Percentiles rank a stretch among this genome's conserved stretches.
phyloP scores from a whole-genome alignment of 2,113 vertebrate genomes.

The Prolemur simus region DNA sequence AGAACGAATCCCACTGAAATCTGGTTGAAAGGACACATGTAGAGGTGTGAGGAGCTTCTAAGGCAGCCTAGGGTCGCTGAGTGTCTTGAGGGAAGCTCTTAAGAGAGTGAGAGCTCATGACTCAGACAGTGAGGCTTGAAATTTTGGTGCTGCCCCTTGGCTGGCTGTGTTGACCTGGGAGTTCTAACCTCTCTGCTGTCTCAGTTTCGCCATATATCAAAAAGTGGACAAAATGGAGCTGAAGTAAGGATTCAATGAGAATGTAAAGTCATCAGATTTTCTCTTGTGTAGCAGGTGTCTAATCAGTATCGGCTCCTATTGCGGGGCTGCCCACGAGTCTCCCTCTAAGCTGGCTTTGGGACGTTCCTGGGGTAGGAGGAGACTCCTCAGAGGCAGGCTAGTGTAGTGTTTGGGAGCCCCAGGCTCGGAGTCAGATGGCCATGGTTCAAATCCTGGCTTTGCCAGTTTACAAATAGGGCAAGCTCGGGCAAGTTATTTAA shows the following conservation, averaged over 20 bases:
- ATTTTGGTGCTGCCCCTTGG: background rate
- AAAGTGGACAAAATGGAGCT: background rate
- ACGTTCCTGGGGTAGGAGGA: background rate
- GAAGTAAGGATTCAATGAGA: background rate
- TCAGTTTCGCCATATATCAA: background rate
- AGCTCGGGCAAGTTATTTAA: background rate
- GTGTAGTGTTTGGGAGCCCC: background rate
- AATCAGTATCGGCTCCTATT: background rate
- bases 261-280: background rate
- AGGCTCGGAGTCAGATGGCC: background rate
- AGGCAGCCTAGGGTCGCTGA: accelerated
- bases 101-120: background rate
- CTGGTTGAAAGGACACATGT: background rate
- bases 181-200: background rate
- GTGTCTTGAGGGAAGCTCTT: background rate
- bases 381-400: background rate
- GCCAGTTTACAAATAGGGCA: background rate
- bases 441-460: background rate
- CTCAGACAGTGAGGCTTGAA: background rate
- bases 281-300: accelerated
- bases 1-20: background rate
- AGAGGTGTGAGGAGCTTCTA: background rate
- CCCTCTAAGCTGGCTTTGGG: background rate
- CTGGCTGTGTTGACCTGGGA: background rate
- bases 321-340: accelerated